Evolutionary conservation across 2,888 invertebrate species (phyloP).

Genomic region (Thumatha senex): DNA sequence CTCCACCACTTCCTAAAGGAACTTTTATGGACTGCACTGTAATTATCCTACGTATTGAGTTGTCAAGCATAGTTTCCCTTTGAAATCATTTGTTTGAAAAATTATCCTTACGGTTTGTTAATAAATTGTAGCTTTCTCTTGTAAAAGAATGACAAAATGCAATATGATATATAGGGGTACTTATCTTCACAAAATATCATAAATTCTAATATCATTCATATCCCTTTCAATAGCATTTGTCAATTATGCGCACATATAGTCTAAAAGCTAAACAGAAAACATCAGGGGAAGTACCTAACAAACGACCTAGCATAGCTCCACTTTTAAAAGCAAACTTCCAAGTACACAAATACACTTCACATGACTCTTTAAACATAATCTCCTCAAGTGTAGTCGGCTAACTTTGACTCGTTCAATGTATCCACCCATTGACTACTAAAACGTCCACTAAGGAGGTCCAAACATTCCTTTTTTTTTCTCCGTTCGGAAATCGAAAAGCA

Average conservation of each 20-base stretch:
- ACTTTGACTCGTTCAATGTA: conserved; percentile 17
- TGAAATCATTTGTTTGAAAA: conserved; percentile 9
- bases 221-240: too few relatives aligned
- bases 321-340: too few relatives aligned
- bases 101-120: not conserved
- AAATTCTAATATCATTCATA: too few relatives aligned
- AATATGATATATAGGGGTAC: too few relatives aligned
- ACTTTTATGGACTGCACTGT: conserved; percentile 39
- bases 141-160: not conserved
- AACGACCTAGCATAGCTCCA: not conserved
- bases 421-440: conserved; percentile 29
- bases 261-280: too few relatives aligned
- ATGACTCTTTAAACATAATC: not conserved
- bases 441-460: conserved; percentile 44
- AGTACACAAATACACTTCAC: not conserved
- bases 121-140: not conserved
- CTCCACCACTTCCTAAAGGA: conserved; percentile 32
- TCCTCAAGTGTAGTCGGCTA: not conserved
- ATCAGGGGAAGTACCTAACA: not conserved
- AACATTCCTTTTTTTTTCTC: conserved; percentile 24
- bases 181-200: not conserved
- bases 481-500: conserved; percentile 43
- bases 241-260: too few relatives aligned
- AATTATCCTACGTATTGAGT: conserved; percentile 37
- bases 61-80: conserved; percentile 16